Conservation (phyloP, 2,113 vertebrate genomes). For the Trematomus loennbergii region DNA sequence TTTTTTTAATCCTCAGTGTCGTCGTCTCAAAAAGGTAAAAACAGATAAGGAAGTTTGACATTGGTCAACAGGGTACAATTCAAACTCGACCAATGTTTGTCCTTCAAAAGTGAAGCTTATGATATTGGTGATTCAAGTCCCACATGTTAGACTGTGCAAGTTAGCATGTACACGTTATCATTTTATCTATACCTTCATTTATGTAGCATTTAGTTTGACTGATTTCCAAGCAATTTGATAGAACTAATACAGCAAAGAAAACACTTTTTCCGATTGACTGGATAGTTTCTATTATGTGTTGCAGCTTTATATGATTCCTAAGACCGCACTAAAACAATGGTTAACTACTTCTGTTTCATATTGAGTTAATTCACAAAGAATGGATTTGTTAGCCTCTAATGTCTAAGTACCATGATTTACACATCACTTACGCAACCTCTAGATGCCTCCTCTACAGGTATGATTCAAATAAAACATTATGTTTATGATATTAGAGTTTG, state of each 20-base stretch:
- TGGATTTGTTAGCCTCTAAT: too few relatives aligned
- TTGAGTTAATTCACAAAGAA: background rate
- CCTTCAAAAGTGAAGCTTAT: background rate
- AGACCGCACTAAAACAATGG: background rate
- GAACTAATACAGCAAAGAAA: background rate
- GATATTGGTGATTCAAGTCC: background rate
- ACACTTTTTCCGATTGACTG: background rate
- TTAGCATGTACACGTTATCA: background rate
- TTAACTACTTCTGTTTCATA: background rate
- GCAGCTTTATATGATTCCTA: background rate
- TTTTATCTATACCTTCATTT: background rate
- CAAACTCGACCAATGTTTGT: background rate
- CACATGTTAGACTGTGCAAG: background rate
- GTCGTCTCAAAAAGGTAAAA: background rate
- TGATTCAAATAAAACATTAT: too few relatives aligned
- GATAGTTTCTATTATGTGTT: background rate
- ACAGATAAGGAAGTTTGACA: background rate
- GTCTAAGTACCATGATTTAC: too few relatives aligned
- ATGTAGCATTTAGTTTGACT: background rate
- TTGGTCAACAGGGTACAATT: background rate
- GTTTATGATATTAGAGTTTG: too few relatives aligned
- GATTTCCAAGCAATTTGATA: background rate
- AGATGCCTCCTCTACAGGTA: too few relatives aligned
- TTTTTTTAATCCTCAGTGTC: background rate
- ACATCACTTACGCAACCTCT: too few relatives aligned